phyloP scores from a whole-genome alignment of 1,140 invertebrate species.

The Sycobia sp. region DNA sequence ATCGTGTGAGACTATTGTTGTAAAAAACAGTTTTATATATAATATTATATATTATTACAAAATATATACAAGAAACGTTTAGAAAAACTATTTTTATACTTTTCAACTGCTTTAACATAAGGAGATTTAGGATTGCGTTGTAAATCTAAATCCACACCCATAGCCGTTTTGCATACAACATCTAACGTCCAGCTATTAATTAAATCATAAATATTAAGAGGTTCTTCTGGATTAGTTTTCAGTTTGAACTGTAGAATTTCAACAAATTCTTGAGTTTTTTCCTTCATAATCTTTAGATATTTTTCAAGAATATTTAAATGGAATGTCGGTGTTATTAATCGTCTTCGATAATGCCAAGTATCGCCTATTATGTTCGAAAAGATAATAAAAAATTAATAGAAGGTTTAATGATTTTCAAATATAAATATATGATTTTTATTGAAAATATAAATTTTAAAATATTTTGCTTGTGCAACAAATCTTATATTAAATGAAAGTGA shows the following conservation, averaged over 20 bases:
- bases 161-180: conserved; percentile 84
- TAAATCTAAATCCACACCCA: conserved; percentile 78
- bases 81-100: conserved; percentile 54
- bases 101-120: conserved; percentile 76
- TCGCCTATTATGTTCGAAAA: too few relatives aligned
- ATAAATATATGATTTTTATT: too few relatives aligned
- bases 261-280: conserved; percentile 70
- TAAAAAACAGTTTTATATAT: neutral
- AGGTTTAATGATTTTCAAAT: too few relatives aligned
- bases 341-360: conserved; percentile 81
- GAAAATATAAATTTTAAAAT: too few relatives aligned
- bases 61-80: too few relatives aligned
- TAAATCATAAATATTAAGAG: conserved; percentile 70
- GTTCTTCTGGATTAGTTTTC: conserved; percentile 50
- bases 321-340: conserved; percentile 84
- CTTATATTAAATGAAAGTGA: too few relatives aligned
- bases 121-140: conserved; percentile 73
- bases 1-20: conserved; percentile 14
- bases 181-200: conserved; percentile 76
- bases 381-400: too few relatives aligned
- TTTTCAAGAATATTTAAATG: conserved; percentile 84
- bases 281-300: conserved; percentile 76
- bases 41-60: too few relatives aligned
- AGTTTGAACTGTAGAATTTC: conserved; percentile 56
- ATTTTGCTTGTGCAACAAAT: too few relatives aligned